These are phyloP conservation scores for Pachymerium ferrugineum DNA, from an alignment of 2,888 invertebrate species.

Conservation along the genomic window DNA sequence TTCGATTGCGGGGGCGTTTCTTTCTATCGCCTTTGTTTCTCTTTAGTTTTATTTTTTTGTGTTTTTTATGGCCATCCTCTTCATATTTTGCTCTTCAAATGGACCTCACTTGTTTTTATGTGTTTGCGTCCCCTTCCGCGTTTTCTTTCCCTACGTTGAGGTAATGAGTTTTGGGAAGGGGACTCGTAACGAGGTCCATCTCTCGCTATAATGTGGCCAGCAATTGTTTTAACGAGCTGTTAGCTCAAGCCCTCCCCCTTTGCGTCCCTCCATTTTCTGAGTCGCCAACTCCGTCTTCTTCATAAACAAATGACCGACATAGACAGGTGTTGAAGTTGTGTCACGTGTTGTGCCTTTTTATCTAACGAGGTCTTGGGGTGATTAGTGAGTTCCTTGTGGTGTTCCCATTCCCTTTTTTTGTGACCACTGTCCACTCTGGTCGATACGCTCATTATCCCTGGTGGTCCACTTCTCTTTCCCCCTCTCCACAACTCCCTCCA, in stretches of 20 bases:
- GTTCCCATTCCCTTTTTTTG: conserved; percentile 8
- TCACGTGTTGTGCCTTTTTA: conserved; percentile 16
- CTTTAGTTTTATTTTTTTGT: background rate
- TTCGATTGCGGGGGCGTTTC: conserved; percentile 21
- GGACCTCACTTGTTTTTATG: conserved; percentile 23
- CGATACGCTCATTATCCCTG: conserved; percentile 24
- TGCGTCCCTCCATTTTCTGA: background rate
- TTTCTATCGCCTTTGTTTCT: background rate
- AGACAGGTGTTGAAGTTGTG: background rate
- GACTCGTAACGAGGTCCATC: conserved; percentile 27
- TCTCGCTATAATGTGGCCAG: conserved; percentile 25
- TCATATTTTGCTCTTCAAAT: conserved; percentile 27
- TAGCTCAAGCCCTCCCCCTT: conserved; percentile 12
- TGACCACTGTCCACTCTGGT: conserved; percentile 20
- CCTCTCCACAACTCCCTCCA: no score
- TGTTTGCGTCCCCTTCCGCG: conserved; percentile 15
- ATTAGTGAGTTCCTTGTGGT: conserved; percentile 19
- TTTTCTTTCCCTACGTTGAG: conserved; percentile 9
- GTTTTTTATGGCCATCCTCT: conserved; percentile 25
- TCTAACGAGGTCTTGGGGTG: conserved; percentile 23
- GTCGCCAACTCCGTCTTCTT: background rate
- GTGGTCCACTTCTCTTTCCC: conserved; percentile 21
- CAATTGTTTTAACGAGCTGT: conserved; percentile 31
- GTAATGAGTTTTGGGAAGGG: conserved; percentile 19
- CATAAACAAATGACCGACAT: conserved; percentile 3